These are phyloP conservation scores for Crematogaster levior DNA, from an alignment of 2,888 invertebrate genomes.

Conservation along the genomic window DNA sequence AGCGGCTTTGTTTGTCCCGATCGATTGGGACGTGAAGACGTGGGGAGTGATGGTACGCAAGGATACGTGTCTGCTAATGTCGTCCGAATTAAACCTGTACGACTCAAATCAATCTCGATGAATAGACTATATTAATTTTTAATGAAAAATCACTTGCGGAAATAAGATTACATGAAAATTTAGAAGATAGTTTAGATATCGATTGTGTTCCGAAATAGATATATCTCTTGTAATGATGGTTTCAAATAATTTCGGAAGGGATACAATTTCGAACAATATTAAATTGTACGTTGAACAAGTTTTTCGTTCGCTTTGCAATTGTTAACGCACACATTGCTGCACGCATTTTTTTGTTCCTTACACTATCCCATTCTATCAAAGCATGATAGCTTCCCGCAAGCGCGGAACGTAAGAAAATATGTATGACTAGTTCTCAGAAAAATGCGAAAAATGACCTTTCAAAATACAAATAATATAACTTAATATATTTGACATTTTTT, in stretches of 20 bases:
- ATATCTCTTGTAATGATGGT: background rate
- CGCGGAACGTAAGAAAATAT: background rate
- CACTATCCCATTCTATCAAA: background rate
- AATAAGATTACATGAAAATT: background rate
- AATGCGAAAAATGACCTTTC: too few species aligned
- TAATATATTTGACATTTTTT: too few species aligned
- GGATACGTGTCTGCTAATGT: background rate
- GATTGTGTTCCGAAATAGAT: background rate
- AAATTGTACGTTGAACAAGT: background rate
- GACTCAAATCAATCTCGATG: background rate
- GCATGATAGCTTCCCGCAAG: background rate
- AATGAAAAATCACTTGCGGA: background rate
- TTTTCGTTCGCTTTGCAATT: background rate
- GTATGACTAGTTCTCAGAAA: too few species aligned
- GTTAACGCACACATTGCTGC: background rate
- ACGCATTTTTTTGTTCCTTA: background rate
- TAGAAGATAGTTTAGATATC: background rate
- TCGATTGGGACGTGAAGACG: constrained; percentile 11
- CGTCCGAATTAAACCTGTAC: background rate
- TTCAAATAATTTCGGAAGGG: background rate
- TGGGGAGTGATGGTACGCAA: background rate
- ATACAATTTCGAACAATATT: background rate
- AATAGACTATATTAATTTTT: background rate
- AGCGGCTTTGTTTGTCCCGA: constrained; percentile 18
- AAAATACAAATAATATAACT: too few species aligned